Base-by-base conservation (phyloP, 2,113 vertebrate genomes). In the Suricata suricatta region DNA sequence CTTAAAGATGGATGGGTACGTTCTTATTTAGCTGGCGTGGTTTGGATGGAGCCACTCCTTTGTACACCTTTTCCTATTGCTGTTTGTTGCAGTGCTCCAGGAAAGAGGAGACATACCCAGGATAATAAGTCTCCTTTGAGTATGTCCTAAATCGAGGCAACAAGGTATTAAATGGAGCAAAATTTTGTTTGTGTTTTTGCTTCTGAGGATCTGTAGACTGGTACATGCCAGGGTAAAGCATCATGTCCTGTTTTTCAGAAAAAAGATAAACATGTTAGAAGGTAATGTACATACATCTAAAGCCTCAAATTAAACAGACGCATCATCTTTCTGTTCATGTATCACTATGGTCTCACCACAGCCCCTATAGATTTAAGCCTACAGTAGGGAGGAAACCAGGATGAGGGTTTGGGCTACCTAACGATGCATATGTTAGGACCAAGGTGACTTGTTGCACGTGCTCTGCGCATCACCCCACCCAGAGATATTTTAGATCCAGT, bases 81-180 rank as follows among this genome's bases (percentile, higher is more conserved):
- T 79, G 7, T 93, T 69, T 44, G 3, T 8, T 72, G 57, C 85
- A 96, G 9, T 60, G 13, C 4, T 87, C n/a, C 15, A 82, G 83
- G 57, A 90, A 77, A 93, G n/a, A 92, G 54, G 31, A 85, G 44
- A 93, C 97, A 97, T 98, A 99, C 99, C 99, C 99, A 13, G 99
- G 99, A 95, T 89, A 98, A 7, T 68, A 21, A 1, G 96, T 2
- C 19, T 90, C 98, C 93, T 74, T 41, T 8, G 7, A 64, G 13
- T 12, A 27, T 71, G 0, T 83, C 3, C 3, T 60, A 97, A 99
- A 99, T 63, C 99, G 98, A 23, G 97, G 92, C 17, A 98, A 2
- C 27, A 96, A 98, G 19, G 92, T 96, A 96, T 96, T 98, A 93
- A 99, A 99, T 0, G 99, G 98, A 23, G 93, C 98, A 88, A 72